Evolutionary conservation across 1,140 invertebrate species (phyloP).

Genomic region (Pristionchus pacificus): DNA sequence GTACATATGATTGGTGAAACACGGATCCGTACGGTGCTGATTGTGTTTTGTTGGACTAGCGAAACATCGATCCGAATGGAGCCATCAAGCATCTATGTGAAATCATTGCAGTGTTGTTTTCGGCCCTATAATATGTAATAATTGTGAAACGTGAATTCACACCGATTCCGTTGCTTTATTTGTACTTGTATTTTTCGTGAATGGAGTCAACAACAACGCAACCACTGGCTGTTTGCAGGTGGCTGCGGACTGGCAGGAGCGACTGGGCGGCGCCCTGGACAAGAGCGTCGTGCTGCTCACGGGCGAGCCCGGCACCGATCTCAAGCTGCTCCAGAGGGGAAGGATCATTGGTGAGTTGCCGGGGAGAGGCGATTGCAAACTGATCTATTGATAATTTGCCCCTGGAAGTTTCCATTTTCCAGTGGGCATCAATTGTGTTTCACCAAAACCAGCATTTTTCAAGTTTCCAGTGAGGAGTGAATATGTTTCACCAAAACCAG

Average conservation of each 20-base stretch:
- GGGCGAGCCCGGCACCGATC: conserved; percentile 92
- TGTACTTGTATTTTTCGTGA: no score
- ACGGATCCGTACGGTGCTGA: background rate
- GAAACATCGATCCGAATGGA: background rate
- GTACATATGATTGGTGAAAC: no score
- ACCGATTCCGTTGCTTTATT: no score
- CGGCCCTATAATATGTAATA: background rate
- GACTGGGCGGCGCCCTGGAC: conserved; percentile 75
- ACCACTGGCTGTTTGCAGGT: no score
- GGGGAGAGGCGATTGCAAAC: conserved; percentile 2
- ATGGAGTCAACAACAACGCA: no score
- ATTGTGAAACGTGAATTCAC: background rate
- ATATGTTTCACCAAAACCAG: background rate
- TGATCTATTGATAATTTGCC: background rate
- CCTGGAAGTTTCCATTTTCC: background rate
- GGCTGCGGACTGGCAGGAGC: conserved; percentile 82
- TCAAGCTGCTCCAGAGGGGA: conserved; percentile 76
- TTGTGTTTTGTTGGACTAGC: no score
- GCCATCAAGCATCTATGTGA: no score
- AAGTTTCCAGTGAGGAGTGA: no score
- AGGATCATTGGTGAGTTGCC: conserved; percentile 86
- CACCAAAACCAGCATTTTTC: background rate
- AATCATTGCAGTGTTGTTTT: no score
- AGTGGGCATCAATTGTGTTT: background rate
- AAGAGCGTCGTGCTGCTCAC: conserved; percentile 87